Evolutionary conservation across 2,888 invertebrate species (phyloP), one percentile per base, ranked within the genome.

Genomic region (Pterostichus niger): DNA sequence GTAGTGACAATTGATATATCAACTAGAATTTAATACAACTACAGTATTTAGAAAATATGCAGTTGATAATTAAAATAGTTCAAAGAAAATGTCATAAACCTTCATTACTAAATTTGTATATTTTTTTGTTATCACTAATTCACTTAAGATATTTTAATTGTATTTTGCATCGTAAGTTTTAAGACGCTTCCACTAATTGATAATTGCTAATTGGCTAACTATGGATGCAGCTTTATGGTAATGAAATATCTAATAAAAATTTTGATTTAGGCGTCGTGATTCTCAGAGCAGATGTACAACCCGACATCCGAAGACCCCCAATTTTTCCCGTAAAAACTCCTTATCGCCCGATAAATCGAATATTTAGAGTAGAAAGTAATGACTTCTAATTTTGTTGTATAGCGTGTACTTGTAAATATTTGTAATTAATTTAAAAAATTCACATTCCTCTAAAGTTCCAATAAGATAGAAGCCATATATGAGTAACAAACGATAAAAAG

Each of bases 271-370:
- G 94, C 88, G 96, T 96, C 85, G 96, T 96, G 76, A 96, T 96
- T 87, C 91, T 96, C 77, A 92, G 96, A 87, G 96, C 96, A 10
- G 95, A 96, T 89, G 94, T 95, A 24, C 95, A 96, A 88, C 92
- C 93, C 73, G 92, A 92, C 84, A 88, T 85, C 83, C 88, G 87
- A 82, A 86, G 88, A 85, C 83, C 77, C 11, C 13, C 15, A 33
- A 15, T 52, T 11, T 83, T 68, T 31, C 52, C 83, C 13, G 15
- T 54, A 68, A 82, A 76, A 54, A 83, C 83, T n/a, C 68, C 73
- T 6, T 84, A 82, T 73, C 56, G 84, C 54, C 92, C 93, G 6
- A 87, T 92, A 85, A 91, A 91, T 87, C 91, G 91, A 88, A 90
- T 92, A 35, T 92, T 91, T 87, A 90, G 91, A 89, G 89, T 91